phyloP scores from a whole-genome alignment of 2,797 vertebrate genomes.

The Sylvilagus floridanus region DNA sequence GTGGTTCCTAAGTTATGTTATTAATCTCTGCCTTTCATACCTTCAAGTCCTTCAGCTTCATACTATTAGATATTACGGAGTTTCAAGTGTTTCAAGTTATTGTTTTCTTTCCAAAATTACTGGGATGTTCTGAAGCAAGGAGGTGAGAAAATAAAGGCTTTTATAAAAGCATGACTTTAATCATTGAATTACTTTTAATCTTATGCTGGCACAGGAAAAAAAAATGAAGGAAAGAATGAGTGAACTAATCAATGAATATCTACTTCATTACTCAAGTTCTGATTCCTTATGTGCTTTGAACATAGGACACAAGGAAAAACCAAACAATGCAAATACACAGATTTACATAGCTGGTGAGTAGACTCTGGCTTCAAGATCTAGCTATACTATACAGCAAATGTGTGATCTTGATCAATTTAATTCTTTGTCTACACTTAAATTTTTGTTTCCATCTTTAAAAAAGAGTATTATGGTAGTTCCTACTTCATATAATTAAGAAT shows the following conservation, averaged over 20 bases:
- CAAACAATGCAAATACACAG: neutral
- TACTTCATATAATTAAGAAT: neutral
- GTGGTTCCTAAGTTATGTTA: neutral
- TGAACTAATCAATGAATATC: neutral
- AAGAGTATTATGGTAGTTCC: neutral
- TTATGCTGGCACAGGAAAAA: neutral
- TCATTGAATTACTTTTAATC: neutral
- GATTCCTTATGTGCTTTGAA: neutral
- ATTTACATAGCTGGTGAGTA: neutral
- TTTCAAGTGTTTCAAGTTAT: slow-evolving; percentile 42
- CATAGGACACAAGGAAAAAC: neutral
- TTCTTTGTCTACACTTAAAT: neutral
- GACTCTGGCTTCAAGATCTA: neutral
- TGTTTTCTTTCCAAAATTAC: neutral
- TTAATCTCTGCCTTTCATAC: neutral
- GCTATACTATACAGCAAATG: neutral
- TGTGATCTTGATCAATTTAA: neutral
- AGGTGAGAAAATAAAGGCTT: slow-evolving; percentile 12
- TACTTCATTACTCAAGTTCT: neutral
- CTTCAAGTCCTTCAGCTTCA: neutral
- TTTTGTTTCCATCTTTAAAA: neutral
- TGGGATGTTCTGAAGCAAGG: neutral
- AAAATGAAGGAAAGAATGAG: neutral
- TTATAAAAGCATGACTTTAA: neutral
- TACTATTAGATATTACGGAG: neutral